These are phyloP conservation scores for Cryptus armator DNA, from an alignment of 2,888 invertebrate species.

Conservation along the genomic window DNA sequence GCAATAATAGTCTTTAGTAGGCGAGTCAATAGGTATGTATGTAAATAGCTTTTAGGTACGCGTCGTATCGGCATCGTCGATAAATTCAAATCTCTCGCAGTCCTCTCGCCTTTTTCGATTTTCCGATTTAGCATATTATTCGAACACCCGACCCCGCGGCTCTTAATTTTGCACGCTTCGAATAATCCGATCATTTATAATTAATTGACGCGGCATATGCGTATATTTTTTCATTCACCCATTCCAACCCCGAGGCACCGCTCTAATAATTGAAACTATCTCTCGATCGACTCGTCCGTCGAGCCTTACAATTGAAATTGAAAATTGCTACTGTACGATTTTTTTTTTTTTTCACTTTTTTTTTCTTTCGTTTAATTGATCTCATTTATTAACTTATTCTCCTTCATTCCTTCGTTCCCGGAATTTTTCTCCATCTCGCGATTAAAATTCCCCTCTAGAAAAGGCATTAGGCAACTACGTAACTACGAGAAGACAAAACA, in stretches of 20 bases:
- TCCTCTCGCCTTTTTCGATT: conserved; percentile 6
- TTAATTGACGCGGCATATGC: conserved; percentile 47
- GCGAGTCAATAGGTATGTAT: conserved; percentile 78
- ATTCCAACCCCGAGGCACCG: conserved; percentile 46
- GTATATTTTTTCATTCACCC: conserved; percentile 3
- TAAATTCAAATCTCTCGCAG: conserved; percentile 73
- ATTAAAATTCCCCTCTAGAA: conserved; percentile 65
- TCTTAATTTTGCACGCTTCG: conserved; percentile 56
- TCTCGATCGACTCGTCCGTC: conserved; percentile 56
- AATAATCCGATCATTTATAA: conserved; percentile 41
- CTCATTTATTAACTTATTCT: conserved; percentile 37
- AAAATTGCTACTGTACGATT: conserved; percentile 60
- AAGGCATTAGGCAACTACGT: conserved; percentile 76
- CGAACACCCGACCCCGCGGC: conserved; percentile 25
- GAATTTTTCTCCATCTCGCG: conserved; percentile 18
- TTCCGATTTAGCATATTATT: conserved; percentile 15
- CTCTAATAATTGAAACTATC: conserved; percentile 66
- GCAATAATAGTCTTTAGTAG: conserved; percentile 80
- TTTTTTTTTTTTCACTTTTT: conserved; percentile 47
- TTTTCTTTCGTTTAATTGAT: conserved; percentile 63
- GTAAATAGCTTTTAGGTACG: conserved; percentile 79
- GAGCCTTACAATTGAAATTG: conserved; percentile 63
- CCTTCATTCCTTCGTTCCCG: background rate
- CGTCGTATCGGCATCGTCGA: conserved; percentile 70
- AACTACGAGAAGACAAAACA: conserved; percentile 76